Base-by-base conservation (phyloP, 2,113 vertebrate genomes). In the Colius striatus region DNA sequence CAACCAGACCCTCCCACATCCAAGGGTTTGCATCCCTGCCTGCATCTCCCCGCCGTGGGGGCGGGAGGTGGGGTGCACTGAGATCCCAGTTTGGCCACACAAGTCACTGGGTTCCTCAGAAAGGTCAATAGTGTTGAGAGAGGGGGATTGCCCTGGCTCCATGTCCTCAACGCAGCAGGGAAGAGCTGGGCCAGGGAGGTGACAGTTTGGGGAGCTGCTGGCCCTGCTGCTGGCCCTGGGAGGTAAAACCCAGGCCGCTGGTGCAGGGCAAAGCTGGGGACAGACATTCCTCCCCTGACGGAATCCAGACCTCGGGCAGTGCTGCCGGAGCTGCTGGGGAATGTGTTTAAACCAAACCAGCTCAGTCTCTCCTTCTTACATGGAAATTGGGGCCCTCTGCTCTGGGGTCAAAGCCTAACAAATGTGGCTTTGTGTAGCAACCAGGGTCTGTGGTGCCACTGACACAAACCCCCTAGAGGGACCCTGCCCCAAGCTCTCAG, bases 81-180 rank as follows among this genome's bases (percentile, higher is more conserved):
- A 20, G 41, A 76, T 50, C 63, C 45, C 17, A 1, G 8, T 62
- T 90, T 19, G 45, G 41, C 16, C 54, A 36, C 0, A 0, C 34
- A 43, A 0, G 32, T n/a, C 9, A 11, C 36, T 32, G 3, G 12
- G 68, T 79, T 41, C 6, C 65, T 71, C 0, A 0, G 47, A 34
- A 87, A 57, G 26, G 27, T 9, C 12, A 22, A 47, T 6, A 32
- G 10, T 21, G 19, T 3, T 0, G 2, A 30, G 27, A 50, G 48
- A 29, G 19, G 47, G 47, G 48, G 66, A 60, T 68, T 65, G 12
- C 26, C 57, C 43, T 61, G 63, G 57, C 32, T 41, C 43, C 8
- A 0, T 6, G 6, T 51, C 34, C 60, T 54, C 77, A 15, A 0
- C 27, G 3, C 3, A 8, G 16, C 60, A 81, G 61, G 23, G 65